A percentile compares a stretch with the other conserved stretches of the same genome.
Conservation (phyloP, 2,888 invertebrate genomes). For the Colostygia pectinataria region DNA sequence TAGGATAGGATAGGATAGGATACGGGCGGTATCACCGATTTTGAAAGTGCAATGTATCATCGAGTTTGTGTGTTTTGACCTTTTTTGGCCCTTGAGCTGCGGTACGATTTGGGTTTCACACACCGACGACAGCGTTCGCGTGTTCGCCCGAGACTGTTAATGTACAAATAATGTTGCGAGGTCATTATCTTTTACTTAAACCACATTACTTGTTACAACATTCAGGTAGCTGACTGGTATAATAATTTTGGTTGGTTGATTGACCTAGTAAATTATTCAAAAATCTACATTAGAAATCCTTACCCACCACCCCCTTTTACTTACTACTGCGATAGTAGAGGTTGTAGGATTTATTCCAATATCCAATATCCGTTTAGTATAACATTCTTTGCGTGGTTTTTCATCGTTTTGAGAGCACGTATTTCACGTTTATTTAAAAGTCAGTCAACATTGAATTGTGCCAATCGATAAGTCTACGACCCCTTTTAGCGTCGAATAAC, state of each 20-base stretch:
- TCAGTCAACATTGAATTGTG: neutral
- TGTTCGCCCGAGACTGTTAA: slow-evolving; percentile 53
- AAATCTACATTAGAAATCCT: too few relatives aligned
- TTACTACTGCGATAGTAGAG: too few relatives aligned
- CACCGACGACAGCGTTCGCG: slow-evolving; percentile 53
- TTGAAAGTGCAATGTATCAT: too few relatives aligned
- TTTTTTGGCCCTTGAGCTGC: too few relatives aligned
- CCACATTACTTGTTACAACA: slow-evolving; percentile 54
- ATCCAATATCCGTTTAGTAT: too few relatives aligned
- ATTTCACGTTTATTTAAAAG: neutral
- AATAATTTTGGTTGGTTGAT: slow-evolving; percentile 22
- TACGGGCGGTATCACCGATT: too few relatives aligned
- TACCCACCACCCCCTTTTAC: too few relatives aligned
- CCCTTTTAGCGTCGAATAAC: slow-evolving; percentile 16
- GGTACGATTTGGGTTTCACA: slow-evolving; percentile 47
- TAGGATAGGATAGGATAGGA: too few relatives aligned
- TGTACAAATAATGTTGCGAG: slow-evolving; percentile 71
- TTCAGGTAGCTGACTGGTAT: slow-evolving; percentile 44
- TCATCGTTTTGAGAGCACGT: neutral
- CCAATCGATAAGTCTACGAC: slow-evolving; percentile 9
- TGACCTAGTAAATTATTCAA: slow-evolving; percentile 34
- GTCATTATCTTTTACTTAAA: slow-evolving; percentile 75
- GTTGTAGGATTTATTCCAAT: too few relatives aligned
- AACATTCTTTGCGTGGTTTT: too few relatives aligned
- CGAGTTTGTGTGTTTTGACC: too few relatives aligned